These are phyloP conservation scores for Brienomyrus brachyistius DNA, from an alignment of 2,113 vertebrate genomes.

Conservation along the genomic window DNA sequence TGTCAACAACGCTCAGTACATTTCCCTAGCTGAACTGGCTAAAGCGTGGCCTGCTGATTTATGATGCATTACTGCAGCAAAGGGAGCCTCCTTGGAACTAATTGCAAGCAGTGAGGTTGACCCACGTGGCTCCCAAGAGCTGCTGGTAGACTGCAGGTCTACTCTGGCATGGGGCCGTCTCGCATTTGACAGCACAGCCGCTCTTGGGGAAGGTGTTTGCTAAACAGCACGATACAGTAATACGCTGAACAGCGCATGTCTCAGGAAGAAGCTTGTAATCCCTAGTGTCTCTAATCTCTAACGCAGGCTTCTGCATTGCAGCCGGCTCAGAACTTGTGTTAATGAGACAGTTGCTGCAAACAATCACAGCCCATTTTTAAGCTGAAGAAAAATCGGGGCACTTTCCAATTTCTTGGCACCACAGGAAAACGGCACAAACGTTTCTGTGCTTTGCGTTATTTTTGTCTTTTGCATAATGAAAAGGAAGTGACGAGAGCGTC, in stretches of 20 bases:
- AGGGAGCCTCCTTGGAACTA: not conserved
- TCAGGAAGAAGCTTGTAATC: not conserved
- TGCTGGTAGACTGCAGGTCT: not conserved
- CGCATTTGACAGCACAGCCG: not conserved
- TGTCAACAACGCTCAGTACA: not conserved
- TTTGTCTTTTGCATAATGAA: not conserved
- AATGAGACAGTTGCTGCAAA: not conserved
- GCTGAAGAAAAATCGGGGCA: not conserved
- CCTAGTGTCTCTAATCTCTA: not conserved
- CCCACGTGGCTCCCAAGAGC: not conserved
- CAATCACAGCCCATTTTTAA: not conserved
- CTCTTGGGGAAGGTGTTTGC: not conserved
- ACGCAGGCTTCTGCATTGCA: not conserved
- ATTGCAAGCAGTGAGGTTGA: not conserved
- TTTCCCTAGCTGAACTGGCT: not conserved
- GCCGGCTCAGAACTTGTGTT: not conserved
- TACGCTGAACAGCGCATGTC: not conserved
- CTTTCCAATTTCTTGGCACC: not conserved
- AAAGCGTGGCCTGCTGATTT: not conserved
- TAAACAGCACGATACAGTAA: not conserved
- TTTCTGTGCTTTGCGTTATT: not conserved
- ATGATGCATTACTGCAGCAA: not conserved
- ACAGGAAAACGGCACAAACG: not conserved
- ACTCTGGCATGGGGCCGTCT: not conserved
- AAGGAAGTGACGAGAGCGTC: not conserved